These are phyloP conservation scores for Philereme vetulata DNA, from an alignment of 2,888 invertebrate genomes.

Conservation along the genomic window DNA sequence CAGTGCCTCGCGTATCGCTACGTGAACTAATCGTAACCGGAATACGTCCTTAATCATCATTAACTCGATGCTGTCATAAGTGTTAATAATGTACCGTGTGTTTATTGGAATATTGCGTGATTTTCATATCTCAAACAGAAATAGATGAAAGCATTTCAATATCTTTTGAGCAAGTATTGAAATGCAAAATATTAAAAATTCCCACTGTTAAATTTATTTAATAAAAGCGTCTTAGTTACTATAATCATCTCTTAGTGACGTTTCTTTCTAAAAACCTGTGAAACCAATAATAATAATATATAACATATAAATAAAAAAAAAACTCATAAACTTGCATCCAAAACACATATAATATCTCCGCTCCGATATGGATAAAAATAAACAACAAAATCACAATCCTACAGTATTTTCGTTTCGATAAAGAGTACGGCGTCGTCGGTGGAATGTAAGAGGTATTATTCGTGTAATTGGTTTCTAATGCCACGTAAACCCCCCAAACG, in stretches of 20 bases:
- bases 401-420: conserved; percentile 31
- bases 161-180: too few species aligned
- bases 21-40: conserved; percentile 52
- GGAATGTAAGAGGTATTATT: conserved; percentile 63
- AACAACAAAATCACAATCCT: conserved; percentile 1
- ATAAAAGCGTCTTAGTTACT: too few species aligned
- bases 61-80: conserved; percentile 25
- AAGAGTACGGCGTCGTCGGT: conserved; percentile 43
- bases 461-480: conserved; percentile 84
- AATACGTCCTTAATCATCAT: conserved; percentile 49
- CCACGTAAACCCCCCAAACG: conserved; percentile 83
- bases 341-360: too few species aligned
- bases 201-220: too few species aligned
- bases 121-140: neutral
- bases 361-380: neutral
- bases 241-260: too few species aligned
- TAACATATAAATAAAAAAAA: too few species aligned
- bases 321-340: too few species aligned
- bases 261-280: too few species aligned
- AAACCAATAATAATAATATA: neutral
- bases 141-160: too few species aligned
- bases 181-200: too few species aligned
- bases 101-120: neutral
- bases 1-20: conserved; percentile 53
- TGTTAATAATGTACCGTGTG: conserved; percentile 1